phyloP scores from a whole-genome alignment of 2,113 vertebrate genomes.

The Oenanthe melanoleuca region DNA sequence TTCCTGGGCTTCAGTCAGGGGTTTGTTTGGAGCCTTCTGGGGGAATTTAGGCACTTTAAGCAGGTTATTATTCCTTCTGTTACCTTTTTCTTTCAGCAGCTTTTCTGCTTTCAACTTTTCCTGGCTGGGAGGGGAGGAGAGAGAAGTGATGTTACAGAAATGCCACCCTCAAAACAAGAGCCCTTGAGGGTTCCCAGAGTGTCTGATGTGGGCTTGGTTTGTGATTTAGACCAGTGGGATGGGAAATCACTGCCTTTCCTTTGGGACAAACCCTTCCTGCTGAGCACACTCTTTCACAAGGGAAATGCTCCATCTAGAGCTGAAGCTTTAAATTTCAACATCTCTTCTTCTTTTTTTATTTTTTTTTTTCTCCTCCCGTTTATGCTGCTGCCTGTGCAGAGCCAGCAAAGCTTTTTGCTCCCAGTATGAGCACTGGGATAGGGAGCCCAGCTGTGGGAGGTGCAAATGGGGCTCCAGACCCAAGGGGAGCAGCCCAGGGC shows the following conservation, averaged over 20 bases:
- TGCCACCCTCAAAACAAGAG: not conserved
- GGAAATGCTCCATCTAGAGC: not conserved
- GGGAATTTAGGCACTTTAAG: not conserved
- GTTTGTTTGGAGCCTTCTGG: not conserved
- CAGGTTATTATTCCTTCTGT: not conserved
- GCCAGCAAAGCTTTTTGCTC: not conserved
- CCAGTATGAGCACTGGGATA: not conserved
- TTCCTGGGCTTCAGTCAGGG: not conserved
- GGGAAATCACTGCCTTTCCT: not conserved
- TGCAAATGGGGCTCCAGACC: not conserved
- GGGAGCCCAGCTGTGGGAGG: not conserved
- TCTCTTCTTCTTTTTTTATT: too few species aligned
- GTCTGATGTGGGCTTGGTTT: not conserved
- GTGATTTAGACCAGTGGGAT: not conserved
- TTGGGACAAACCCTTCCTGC: not conserved
- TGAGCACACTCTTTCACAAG: not conserved
- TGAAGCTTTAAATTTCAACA: not conserved
- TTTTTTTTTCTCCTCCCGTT: not conserved
- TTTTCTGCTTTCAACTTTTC: not conserved
- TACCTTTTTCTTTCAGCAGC: not conserved
- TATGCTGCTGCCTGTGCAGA: not conserved
- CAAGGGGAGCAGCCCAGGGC: not conserved
- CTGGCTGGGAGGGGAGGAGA: not conserved
- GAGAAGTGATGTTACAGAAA: not conserved
- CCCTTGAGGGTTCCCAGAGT: not conserved